Evolutionary conservation across 2,888 invertebrate species (phyloP).

Genomic region (Baronia brevicornis): DNA sequence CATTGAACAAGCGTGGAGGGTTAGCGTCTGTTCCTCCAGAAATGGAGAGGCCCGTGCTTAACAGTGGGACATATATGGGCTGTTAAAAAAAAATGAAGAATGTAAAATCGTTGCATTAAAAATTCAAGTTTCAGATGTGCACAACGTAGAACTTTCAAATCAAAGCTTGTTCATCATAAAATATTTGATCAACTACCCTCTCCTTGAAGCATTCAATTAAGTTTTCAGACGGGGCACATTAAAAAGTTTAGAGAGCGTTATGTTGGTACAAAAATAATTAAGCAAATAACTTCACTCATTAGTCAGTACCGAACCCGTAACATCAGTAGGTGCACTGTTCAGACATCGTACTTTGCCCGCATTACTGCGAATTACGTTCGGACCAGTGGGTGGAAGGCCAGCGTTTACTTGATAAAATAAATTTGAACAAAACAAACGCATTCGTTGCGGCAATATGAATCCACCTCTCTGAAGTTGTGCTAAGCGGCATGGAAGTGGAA

Average conservation of each 20-base stretch:
- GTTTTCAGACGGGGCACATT: slow-evolving; percentile 29
- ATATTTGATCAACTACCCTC: too few species aligned
- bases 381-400: slow-evolving; percentile 61
- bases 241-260: slow-evolving; percentile 38
- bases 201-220: slow-evolving; percentile 28
- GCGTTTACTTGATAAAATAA: slow-evolving; percentile 74
- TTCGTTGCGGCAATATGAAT: slow-evolving; percentile 68
- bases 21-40: too few species aligned
- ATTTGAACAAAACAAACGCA: slow-evolving; percentile 73
- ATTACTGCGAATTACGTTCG: slow-evolving; percentile 58
- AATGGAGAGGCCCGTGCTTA: too few species aligned
- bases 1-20: too few species aligned
- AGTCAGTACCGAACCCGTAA: slow-evolving; percentile 45
- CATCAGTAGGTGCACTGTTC: slow-evolving; percentile 25
- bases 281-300: slow-evolving; percentile 63
- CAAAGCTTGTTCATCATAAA: too few species aligned
- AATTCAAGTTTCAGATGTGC: too few species aligned
- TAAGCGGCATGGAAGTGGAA: slow-evolving; percentile 70
- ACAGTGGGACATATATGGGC: too few species aligned
- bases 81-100: too few species aligned
- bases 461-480: slow-evolving; percentile 67
- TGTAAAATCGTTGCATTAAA: too few species aligned
- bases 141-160: too few species aligned
- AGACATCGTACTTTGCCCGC: slow-evolving; percentile 37
- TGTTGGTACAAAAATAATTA: slow-evolving; percentile 52